Conservation (phyloP, 2,797 vertebrate species). For the Anabas testudineus region DNA sequence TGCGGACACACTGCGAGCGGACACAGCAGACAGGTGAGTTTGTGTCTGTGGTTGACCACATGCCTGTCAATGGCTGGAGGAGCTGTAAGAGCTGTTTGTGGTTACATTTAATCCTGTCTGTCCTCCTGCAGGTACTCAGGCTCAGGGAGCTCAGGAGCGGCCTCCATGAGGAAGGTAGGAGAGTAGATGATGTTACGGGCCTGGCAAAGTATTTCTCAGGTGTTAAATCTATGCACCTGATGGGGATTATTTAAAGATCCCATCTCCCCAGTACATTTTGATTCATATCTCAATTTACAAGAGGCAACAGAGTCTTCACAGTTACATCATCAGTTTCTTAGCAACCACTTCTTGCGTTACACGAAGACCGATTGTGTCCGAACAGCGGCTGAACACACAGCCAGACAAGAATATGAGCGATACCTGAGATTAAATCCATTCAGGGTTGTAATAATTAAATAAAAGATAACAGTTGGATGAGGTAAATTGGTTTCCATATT, state of each 20-base stretch:
- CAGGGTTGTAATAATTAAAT: slow-evolving; percentile 47
- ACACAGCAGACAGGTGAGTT: slow-evolving; percentile 79
- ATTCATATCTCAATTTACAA: slow-evolving; percentile 23
- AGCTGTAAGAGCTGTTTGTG: slow-evolving; percentile 18
- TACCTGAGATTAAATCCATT: slow-evolving; percentile 55
- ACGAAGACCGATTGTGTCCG: slow-evolving; percentile 30
- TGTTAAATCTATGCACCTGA: neutral
- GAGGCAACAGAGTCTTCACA: slow-evolving; percentile 18
- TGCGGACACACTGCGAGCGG: slow-evolving; percentile 77
- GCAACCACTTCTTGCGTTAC: slow-evolving; percentile 21
- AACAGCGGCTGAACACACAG: slow-evolving; percentile 32
- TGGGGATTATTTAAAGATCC: slow-evolving; percentile 6
- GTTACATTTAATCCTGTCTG: slow-evolving; percentile 25
- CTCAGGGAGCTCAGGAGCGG: slow-evolving; percentile 79
- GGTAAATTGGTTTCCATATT: slow-evolving; percentile 60
- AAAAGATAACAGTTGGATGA: slow-evolving; percentile 45
- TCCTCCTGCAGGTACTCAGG: slow-evolving; percentile 75
- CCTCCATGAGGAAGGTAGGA: slow-evolving; percentile 82
- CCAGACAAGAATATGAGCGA: slow-evolving; percentile 22
- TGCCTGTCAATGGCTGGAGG: slow-evolving; percentile 14
- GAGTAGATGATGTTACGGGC: neutral
- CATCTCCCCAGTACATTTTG: neutral
- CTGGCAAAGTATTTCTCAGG: neutral
- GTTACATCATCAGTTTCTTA: slow-evolving; percentile 36
- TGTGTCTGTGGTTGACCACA: slow-evolving; percentile 9